These are phyloP conservation scores for Glyphotaelius pellucidus DNA, from an alignment of 2,888 invertebrate genomes.

Conservation along the genomic window DNA sequence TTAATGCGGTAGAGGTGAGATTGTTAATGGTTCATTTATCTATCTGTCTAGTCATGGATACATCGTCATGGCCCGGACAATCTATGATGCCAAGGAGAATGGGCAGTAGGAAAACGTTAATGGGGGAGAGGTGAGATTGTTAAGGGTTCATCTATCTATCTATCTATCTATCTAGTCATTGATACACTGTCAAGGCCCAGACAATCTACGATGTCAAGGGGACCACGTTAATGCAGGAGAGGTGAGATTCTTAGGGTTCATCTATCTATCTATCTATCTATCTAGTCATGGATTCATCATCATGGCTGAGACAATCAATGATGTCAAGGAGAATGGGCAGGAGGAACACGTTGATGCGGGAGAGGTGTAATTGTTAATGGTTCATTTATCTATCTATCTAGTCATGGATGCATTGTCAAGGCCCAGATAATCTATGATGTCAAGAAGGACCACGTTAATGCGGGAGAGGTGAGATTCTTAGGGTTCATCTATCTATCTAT, in stretches of 20 bases:
- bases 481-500: too few relatives aligned
- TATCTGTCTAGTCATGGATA: too few relatives aligned
- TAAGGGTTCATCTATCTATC: neutral
- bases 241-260: slow-evolving; percentile 25
- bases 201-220: slow-evolving; percentile 76
- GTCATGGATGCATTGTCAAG: too few relatives aligned
- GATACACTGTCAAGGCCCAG: slow-evolving; percentile 76
- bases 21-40: too few relatives aligned
- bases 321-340: slow-evolving; percentile 76
- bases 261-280: too few relatives aligned
- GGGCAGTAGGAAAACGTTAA: slow-evolving; percentile 46
- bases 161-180: slow-evolving; percentile 73
- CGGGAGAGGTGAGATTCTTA: too few relatives aligned
- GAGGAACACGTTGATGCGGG: neutral
- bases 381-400: too few relatives aligned
- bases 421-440: too few relatives aligned
- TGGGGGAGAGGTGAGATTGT: slow-evolving; percentile 49
- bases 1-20: too few relatives aligned
- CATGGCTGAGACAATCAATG: slow-evolving; percentile 77
- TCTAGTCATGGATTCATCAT: slow-evolving; percentile 76
- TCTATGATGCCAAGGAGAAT: slow-evolving; percentile 67
- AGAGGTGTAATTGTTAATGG: too few relatives aligned
- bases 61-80: too few relatives aligned
- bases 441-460: too few relatives aligned
- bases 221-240: slow-evolving; percentile 54